These are phyloP conservation scores for Ceramica pisi DNA, from an alignment of 2,888 invertebrate genomes.

Conservation along the genomic window DNA sequence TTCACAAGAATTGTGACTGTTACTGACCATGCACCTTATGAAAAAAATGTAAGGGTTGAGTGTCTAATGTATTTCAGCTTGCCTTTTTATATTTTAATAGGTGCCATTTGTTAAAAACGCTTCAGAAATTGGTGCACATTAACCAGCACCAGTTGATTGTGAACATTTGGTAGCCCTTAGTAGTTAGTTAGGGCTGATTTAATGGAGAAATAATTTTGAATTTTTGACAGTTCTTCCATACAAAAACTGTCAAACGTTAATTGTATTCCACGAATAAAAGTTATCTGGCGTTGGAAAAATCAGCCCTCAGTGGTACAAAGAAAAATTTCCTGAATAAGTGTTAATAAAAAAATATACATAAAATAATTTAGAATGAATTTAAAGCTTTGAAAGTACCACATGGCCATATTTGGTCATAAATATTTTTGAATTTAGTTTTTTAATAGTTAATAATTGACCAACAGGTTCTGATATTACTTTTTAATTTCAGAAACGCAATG, in stretches of 20 bases:
- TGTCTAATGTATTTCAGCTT: not conserved
- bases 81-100: not conserved
- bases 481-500: constrained; percentile 94
- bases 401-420: not conserved
- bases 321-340: too few relatives aligned
- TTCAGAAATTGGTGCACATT: not conserved
- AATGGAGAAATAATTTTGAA: too few relatives aligned
- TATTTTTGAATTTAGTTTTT: too few relatives aligned
- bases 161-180: too few relatives aligned
- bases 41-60: constrained; percentile 74
- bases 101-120: not conserved
- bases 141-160: not conserved
- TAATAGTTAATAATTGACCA: too few relatives aligned
- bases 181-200: too few relatives aligned
- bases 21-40: constrained; percentile 71
- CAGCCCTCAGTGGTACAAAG: too few relatives aligned
- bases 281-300: too few relatives aligned
- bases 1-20: constrained; percentile 86
- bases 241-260: too few relatives aligned
- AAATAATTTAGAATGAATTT: not conserved
- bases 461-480: constrained; percentile 1
- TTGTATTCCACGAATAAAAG: too few relatives aligned
- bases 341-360: too few relatives aligned
- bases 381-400: not conserved
- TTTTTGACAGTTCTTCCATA: too few relatives aligned